Evolutionary conservation across 2,888 invertebrate species (phyloP), one percentile per base, ranked within the genome.

Genomic region (Trissolcus japonicus): DNA sequence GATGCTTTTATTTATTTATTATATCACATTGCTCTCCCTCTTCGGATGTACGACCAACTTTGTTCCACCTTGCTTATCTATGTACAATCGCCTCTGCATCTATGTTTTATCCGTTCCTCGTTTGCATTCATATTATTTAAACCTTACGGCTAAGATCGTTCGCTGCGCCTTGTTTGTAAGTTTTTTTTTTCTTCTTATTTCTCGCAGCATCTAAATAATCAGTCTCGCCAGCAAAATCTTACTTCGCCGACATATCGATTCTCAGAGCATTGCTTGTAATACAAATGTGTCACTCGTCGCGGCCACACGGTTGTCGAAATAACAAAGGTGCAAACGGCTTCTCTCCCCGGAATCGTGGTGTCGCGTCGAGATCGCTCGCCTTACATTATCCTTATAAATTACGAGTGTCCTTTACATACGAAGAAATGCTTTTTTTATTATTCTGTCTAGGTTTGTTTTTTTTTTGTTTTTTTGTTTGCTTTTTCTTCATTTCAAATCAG

Each of bases 1-100:
- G 85, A 80, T 81, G 80, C 74, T 87, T 86, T 86, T 85, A 86
- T 11, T 35, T 83, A 84, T 87, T 86, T 85, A 85, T 87, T 85
- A 87, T 88, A 89, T 89, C 88, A 89, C 89, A 89, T 88, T 88
- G 85, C 87, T 87, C 84, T 55, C 57, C 66, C 65, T 71, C 62
- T n/a, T n/a, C 61, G 53, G 55, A 65, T 72, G 60, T 69, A 72
- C 50, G 63, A 41, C 65, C 65, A 17, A 63, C 56, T 69, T 68
- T 74, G 46, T 55, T 60, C 51, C 16, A 16, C 17, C 19, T 51
- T 19, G 19, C 11, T 19, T 16, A 46, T 76, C 19, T 74, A 68
- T 78, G 19, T 78, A 78, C 78, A 78, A 72, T 63, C 43, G 54
- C 56, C 48, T 48, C 51, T 19, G 3, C 17, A 14, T 13, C 11